phyloP scores from a whole-genome alignment of 2,797 vertebrate genomes.

The Percopsis omiscomaycus region DNA sequence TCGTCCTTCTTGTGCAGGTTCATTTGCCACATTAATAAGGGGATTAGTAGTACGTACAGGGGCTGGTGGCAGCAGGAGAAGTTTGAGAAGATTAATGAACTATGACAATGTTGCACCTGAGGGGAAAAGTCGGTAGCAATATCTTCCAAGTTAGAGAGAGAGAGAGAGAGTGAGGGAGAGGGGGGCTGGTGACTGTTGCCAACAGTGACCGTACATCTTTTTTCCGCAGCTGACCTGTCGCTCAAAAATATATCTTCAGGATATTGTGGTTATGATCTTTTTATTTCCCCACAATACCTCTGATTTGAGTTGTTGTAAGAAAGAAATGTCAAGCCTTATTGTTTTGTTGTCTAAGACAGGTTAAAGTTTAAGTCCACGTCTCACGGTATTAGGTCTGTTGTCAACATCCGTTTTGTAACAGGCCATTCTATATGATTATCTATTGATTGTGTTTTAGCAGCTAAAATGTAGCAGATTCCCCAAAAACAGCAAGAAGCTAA shows the following conservation, averaged over 20 bases:
- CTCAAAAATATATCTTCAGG: constrained; percentile 28
- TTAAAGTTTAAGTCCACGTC: constrained; percentile 23
- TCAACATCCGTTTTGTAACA: constrained; percentile 38
- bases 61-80: constrained; percentile 75
- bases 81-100: constrained; percentile 89
- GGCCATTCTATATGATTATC: constrained; percentile 17
- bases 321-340: constrained; percentile 3
- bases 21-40: constrained; percentile 83
- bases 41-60: constrained; percentile 83
- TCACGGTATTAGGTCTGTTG: constrained; percentile 24
- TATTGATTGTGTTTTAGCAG: constrained; percentile 14
- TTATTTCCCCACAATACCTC: constrained; percentile 26
- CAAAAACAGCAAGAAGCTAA: not conserved
- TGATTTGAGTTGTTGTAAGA: constrained; percentile 28
- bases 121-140: constrained; percentile 81
- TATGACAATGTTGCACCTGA: constrained; percentile 87
- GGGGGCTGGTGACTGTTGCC: constrained; percentile 56
- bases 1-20: constrained; percentile 82
- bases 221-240: constrained; percentile 54
- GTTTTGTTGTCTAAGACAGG: constrained; percentile 1
- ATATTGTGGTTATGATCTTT: constrained; percentile 44
- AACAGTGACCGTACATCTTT: constrained; percentile 63
- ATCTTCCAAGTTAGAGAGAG: constrained; percentile 72
- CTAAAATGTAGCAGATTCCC: constrained; percentile 27
- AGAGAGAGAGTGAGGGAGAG: constrained; percentile 5